A percentile compares a stretch with the other conserved stretches of the same genome.
These are phyloP conservation scores for Bursaphelenchus okinawaensis DNA, from an alignment of 2,888 invertebrate genomes.

Conservation along the genomic window DNA sequence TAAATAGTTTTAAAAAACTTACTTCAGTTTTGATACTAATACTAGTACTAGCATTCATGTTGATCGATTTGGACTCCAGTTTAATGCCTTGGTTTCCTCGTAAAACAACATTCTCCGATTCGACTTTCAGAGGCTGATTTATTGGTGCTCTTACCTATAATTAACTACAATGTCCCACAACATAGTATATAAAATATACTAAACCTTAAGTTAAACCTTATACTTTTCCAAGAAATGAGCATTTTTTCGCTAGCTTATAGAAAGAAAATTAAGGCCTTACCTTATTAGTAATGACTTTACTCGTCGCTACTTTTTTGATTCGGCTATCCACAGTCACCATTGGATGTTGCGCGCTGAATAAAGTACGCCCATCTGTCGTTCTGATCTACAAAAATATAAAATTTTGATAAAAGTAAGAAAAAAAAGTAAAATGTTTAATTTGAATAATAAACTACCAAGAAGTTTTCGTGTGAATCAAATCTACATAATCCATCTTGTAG, in stretches of 20 bases:
- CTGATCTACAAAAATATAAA: slow-evolving; percentile 3
- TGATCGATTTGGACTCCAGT: slow-evolving; percentile 40
- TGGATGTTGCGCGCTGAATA: slow-evolving; percentile 54
- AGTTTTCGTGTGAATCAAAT: slow-evolving; percentile 42
- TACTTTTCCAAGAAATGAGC: background rate
- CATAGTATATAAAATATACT: no score
- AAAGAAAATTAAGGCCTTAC: slow-evolving; percentile 15
- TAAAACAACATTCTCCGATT: slow-evolving; percentile 41
- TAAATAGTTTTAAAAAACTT: no score
- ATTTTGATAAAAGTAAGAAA: background rate
- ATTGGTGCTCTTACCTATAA: slow-evolving; percentile 49
- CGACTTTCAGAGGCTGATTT: slow-evolving; percentile 43
- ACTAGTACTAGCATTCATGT: slow-evolving; percentile 34
- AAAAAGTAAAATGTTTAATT: no score
- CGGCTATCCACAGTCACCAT: slow-evolving; percentile 44
- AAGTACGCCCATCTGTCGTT: slow-evolving; percentile 35
- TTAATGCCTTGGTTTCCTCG: slow-evolving; percentile 53
- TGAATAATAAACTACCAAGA: slow-evolving; percentile 29
- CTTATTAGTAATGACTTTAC: slow-evolving; percentile 47
- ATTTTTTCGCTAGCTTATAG: background rate
- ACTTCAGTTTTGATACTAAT: slow-evolving; percentile 42
- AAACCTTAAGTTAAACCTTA: background rate
- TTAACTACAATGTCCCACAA: slow-evolving; percentile 1
- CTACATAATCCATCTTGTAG: slow-evolving; percentile 46
- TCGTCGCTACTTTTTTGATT: slow-evolving; percentile 44